Evolutionary conservation across 2,113 vertebrate species (phyloP).

Genomic region (Xyrauchen texanus): DNA sequence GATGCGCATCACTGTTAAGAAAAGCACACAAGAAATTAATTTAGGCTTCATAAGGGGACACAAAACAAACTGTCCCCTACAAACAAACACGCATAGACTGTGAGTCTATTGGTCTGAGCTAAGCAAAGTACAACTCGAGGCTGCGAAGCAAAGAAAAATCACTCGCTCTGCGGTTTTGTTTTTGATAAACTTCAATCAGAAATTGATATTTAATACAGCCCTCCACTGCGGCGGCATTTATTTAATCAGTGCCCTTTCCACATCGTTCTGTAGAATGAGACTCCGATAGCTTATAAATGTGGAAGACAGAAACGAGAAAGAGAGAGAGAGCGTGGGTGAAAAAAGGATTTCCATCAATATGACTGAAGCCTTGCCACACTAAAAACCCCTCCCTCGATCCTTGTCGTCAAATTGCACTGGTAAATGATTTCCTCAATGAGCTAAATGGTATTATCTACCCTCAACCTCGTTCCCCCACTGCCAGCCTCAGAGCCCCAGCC

Average conservation of each 20-base stretch:
- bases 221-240: slow-evolving; percentile 52
- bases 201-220: slow-evolving; percentile 62
- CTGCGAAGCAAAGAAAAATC: slow-evolving; percentile 56
- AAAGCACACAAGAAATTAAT: slow-evolving; percentile 7
- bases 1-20: not conserved
- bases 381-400: slow-evolving; percentile 63
- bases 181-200: slow-evolving; percentile 68
- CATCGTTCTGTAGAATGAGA: slow-evolving; percentile 50
- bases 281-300: slow-evolving; percentile 56
- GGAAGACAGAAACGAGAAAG: slow-evolving; percentile 40
- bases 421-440: slow-evolving; percentile 77
- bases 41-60: slow-evolving; percentile 25
- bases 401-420: slow-evolving; percentile 74
- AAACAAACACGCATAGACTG: slow-evolving; percentile 39
- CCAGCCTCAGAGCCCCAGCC: slow-evolving; percentile 43
- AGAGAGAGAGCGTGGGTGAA: slow-evolving; percentile 36
- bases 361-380: slow-evolving; percentile 70
- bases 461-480: slow-evolving; percentile 23
- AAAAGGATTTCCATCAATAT: slow-evolving; percentile 69
- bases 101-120: slow-evolving; percentile 38
- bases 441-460: slow-evolving; percentile 69
- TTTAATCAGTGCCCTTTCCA: slow-evolving; percentile 60
- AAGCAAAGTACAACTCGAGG: slow-evolving; percentile 37
- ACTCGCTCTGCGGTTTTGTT: slow-evolving; percentile 62
- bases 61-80: slow-evolving; percentile 47